Evolutionary conservation across 2,888 invertebrate species (phyloP), one percentile per base, ranked within the genome.

Genomic region (Fragum fragum): DNA sequence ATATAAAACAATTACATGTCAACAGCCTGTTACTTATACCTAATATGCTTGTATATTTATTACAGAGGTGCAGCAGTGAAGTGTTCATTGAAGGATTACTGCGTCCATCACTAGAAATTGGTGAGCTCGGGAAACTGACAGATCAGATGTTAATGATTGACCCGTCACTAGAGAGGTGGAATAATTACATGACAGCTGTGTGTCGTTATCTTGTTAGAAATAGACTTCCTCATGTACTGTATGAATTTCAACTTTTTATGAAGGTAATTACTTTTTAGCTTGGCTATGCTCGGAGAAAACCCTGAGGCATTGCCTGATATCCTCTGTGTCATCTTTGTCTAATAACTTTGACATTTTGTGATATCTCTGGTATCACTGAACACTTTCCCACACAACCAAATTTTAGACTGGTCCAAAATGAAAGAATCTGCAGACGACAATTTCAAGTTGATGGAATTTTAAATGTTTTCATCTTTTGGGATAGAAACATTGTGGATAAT

Each of bases 201-300:
- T 95, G 95, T 83, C 90, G 91, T 70, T 90, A 94, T 86, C 87
- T 95, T 52, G 87, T 93, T 59, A 92, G 93, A 66, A 85, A 91
- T 28, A 90, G 89, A 61, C 89, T 91, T 39, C 90, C 91, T 72
- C 88, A 94, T 79, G 89, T 92, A 5, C 90, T 95, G 47, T 94
- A 95, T 80, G 91, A 94, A 66, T 88, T 94, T 42, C 95, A 95
- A 83, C 83, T 94, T 23, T 94, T 94, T 79, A 94, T 94, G 94
- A 94, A 94, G 93, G 94, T 94, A 73, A 63, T 47, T n/a, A 52
- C n/a, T n/a, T n/a, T n/a, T n/a, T n/a, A n/a, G n/a, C n/a, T n/a
- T n/a, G n/a, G n/a, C n/a, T n/a, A n/a, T n/a, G n/a, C n/a, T n/a
- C n/a, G n/a, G n/a, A n/a, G n/a, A n/a, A n/a, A n/a, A n/a, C n/a